These are phyloP conservation scores for Nomada hirtipes DNA, from an alignment of 2,888 invertebrate species.

Conservation along the genomic window DNA sequence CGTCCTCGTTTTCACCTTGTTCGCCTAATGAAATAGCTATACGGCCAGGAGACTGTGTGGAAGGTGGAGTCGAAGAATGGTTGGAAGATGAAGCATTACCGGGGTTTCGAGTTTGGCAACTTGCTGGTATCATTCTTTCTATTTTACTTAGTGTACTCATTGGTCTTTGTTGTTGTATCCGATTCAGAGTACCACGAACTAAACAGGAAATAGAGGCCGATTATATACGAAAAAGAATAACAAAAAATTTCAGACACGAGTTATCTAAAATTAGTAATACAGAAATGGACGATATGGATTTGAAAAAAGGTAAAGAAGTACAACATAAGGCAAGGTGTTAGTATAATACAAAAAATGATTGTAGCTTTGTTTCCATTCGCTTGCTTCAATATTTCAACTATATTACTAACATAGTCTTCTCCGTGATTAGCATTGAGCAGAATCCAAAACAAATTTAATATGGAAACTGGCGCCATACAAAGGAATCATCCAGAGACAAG, in stretches of 20 bases:
- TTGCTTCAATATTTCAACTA: constrained; percentile 13
- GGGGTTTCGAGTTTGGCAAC: constrained; percentile 92
- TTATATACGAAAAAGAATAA: constrained; percentile 93
- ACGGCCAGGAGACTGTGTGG: constrained; percentile 74
- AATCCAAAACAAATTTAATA: constrained; percentile 88
- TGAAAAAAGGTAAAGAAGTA: constrained; percentile 88
- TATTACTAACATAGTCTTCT: constrained; percentile 20
- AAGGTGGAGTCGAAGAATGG: constrained; percentile 86
- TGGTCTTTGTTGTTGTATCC: constrained; percentile 95
- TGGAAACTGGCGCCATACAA: constrained; percentile 84
- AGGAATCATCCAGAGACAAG: constrained; percentile 65
- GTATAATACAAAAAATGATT: not conserved
- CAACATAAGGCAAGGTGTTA: not conserved
- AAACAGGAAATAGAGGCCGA: constrained; percentile 98
- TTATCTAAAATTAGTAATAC: constrained; percentile 92
- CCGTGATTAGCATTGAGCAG: constrained; percentile 87
- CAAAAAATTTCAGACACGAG: constrained; percentile 92
- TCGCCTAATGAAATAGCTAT: constrained; percentile 70
- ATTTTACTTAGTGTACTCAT: constrained; percentile 84
- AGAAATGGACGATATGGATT: constrained; percentile 93
- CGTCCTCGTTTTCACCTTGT: constrained; percentile 71
- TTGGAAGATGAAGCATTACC: constrained; percentile 89
- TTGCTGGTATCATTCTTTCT: constrained; percentile 80
- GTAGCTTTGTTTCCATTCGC: constrained; percentile 9
- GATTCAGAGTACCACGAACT: constrained; percentile 96